Base-by-base conservation (phyloP, 64 coral and sea anemone species). In the Catalaphyllia jardinei region DNA sequence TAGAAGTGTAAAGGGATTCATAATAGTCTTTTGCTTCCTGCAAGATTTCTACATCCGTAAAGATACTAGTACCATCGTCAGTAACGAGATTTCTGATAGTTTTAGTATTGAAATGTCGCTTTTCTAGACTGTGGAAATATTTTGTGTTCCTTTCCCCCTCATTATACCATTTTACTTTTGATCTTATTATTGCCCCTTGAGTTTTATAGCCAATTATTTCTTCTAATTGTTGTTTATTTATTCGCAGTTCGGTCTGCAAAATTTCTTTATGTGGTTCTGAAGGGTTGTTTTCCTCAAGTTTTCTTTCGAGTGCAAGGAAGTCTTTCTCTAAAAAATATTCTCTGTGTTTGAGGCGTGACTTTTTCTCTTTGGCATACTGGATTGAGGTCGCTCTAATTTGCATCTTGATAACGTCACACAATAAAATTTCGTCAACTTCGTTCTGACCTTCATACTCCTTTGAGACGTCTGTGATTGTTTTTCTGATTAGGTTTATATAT, bases 101-200 rank as follows among this genome's bases (percentile, higher is more conserved):
- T 27, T 50, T 86, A 25, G 57, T 30, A 20, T 57, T 87, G 27
- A 42, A 87, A 42, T 87, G 69, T 46, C 69, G 65, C 52, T 74
- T 87, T 49, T 75, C 69, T 16, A 87, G 20, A 33, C 52, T 75
- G 17, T 54, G 52, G 10, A 74, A 60, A 18, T 57, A 52, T 76
- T 49, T 49, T 39, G 73, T 76, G 39, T 87, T 76, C 24, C 67
- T 86, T 87, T 87, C 86, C 13, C 86, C 86, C 31, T 87, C 86
- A 60, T 87, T 87, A 62, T 13, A 57, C 54, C 54, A 57, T 13
- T 57, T 13, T 13, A 57, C 54, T 57, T 57, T 57, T 12, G 12
- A 87, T 75, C 86, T 75, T 29, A 87, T 30, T 19, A 87, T 87
- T 10, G 86, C 86, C 27, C 86, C 72, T 87, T 86, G 17, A 15